Evolutionary conservation across 2,797 vertebrate species (phyloP).

Genomic region (Acomys russatus): DNA sequence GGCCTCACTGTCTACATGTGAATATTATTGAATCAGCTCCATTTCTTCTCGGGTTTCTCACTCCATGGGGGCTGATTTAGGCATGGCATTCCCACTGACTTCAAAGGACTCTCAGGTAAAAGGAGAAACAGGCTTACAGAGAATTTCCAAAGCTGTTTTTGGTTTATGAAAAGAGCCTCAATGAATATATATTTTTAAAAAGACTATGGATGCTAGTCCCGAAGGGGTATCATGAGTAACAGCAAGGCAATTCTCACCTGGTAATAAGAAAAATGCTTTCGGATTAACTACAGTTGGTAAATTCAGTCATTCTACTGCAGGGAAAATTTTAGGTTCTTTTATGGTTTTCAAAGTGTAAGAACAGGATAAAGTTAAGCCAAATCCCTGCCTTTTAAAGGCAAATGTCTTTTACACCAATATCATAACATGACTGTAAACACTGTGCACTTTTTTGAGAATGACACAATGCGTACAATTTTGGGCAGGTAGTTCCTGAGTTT

Average conservation of each 20-base stretch:
- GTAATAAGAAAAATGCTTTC: slow-evolving; percentile 12
- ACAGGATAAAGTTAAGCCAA: slow-evolving; percentile 33
- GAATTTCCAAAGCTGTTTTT: slow-evolving; percentile 67
- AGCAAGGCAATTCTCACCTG: slow-evolving; percentile 34
- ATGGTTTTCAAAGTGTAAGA: slow-evolving; percentile 52
- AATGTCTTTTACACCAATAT: not conserved
- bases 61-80: slow-evolving; percentile 34
- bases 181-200: slow-evolving; percentile 61
- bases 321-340: slow-evolving; percentile 57
- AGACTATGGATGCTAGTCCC: slow-evolving; percentile 46
- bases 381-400: not conserved
- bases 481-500: slow-evolving; percentile 61
- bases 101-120: slow-evolving; percentile 70
- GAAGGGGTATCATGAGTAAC: slow-evolving; percentile 40
- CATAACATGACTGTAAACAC: slow-evolving; percentile 26
- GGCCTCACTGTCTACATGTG: not conserved
- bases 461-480: not conserved
- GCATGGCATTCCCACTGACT: slow-evolving; percentile 56
- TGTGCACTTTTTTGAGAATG: slow-evolving; percentile 54
- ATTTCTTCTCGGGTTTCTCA: slow-evolving; percentile 54
- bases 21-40: slow-evolving; percentile 61
- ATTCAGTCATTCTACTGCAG: slow-evolving; percentile 19
- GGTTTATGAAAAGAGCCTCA: slow-evolving; percentile 47
- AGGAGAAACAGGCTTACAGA: slow-evolving; percentile 61
- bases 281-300: slow-evolving; percentile 44